Evolutionary conservation across 2,797 vertebrate species (phyloP).

Genomic region (Cossypha caffra): DNA sequence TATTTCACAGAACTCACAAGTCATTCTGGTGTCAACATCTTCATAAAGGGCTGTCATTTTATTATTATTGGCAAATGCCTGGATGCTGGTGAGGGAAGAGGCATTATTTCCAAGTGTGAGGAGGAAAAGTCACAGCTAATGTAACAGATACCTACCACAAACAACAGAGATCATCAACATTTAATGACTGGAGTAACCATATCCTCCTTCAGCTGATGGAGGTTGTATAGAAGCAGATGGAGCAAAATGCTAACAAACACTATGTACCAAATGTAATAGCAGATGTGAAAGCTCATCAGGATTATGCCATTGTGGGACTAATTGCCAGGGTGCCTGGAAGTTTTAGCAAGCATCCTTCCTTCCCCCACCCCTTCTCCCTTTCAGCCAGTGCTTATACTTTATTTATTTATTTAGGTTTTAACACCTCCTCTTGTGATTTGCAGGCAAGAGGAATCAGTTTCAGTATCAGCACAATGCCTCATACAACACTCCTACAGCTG

Average conservation of each 20-base stretch:
- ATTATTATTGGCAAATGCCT: background rate
- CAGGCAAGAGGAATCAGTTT: background rate
- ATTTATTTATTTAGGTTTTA: slow-evolving; percentile 48
- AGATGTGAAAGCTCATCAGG: slow-evolving; percentile 34
- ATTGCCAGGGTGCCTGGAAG: slow-evolving; percentile 12
- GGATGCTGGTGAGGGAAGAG: background rate
- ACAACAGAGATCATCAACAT: slow-evolving; percentile 8
- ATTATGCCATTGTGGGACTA: slow-evolving; percentile 5
- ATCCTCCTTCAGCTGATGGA: slow-evolving; percentile 28
- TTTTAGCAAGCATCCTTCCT: background rate
- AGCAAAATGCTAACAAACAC: slow-evolving; percentile 27
- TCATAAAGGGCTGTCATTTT: background rate
- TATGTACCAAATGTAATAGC: background rate
- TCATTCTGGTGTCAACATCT: background rate
- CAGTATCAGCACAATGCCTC: background rate
- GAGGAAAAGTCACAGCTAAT: background rate
- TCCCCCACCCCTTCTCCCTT: background rate
- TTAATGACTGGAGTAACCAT: slow-evolving; percentile 39
- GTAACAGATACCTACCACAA: background rate
- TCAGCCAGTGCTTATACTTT: background rate
- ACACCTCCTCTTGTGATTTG: slow-evolving; percentile 41
- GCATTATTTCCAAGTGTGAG: background rate
- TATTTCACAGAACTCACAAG: background rate
- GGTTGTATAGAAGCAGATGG: background rate
- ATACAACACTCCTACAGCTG: background rate